A percentile compares a stretch with the other conserved stretches of the same genome.
These are phyloP conservation scores for Volucella bombylans DNA, from an alignment of 2,888 invertebrate species.

Conservation along the genomic window DNA sequence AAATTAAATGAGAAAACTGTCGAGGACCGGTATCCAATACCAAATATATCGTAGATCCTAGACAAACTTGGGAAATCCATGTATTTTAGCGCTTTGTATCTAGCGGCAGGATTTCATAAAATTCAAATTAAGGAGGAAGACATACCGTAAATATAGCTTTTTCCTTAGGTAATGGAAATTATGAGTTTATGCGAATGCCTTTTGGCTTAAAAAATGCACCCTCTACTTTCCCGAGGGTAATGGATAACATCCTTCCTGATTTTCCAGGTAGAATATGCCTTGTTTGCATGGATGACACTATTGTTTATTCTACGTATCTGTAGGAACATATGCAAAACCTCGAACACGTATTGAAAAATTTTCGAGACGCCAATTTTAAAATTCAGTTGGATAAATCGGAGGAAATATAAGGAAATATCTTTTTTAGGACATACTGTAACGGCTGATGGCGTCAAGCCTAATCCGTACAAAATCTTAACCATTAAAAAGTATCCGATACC, in stretches of 20 bases:
- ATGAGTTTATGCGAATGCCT: slow-evolving; percentile 24
- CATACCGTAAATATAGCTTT: slow-evolving; percentile 15
- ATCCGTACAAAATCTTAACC: slow-evolving; percentile 72
- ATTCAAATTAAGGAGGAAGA: slow-evolving; percentile 35
- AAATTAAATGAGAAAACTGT: slow-evolving; percentile 18
- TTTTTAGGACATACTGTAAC: slow-evolving; percentile 77
- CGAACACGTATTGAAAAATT: too few relatives aligned
- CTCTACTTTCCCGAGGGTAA: background rate
- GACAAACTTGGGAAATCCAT: slow-evolving; percentile 76
- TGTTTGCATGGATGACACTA: too few relatives aligned
- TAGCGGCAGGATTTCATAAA: slow-evolving; percentile 38
- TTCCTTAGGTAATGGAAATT: background rate
- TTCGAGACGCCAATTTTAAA: too few relatives aligned
- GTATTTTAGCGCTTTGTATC: slow-evolving; percentile 15
- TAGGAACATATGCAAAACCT: too few relatives aligned
- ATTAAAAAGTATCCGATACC: slow-evolving; percentile 30
- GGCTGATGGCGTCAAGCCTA: slow-evolving; percentile 74
- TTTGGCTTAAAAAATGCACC: too few relatives aligned
- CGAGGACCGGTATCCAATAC: slow-evolving; percentile 30
- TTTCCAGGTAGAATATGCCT: too few relatives aligned
- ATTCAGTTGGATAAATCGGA: slow-evolving; percentile 9
- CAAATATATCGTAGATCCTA: slow-evolving; percentile 77
- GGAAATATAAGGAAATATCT: too few relatives aligned
- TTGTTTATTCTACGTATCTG: too few relatives aligned
- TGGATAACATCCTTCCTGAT: too few relatives aligned